Conservation (phyloP, 1,140 invertebrate species). For the Latrodectus geometricus region DNA sequence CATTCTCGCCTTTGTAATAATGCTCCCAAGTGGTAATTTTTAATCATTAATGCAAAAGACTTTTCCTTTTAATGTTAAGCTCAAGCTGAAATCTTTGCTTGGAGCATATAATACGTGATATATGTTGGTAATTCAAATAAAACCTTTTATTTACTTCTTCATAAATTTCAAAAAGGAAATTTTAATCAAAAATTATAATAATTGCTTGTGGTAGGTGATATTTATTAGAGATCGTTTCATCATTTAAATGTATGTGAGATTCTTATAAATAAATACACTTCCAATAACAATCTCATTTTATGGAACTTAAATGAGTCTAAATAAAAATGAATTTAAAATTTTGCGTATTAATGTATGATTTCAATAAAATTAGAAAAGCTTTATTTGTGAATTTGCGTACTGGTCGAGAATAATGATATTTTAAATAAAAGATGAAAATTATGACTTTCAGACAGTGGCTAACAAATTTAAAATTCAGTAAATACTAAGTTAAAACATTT, state of each 20-base stretch:
- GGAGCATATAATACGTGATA: slow-evolving; percentile 21
- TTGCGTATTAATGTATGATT: no score
- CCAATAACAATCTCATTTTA: no score
- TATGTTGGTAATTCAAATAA: slow-evolving; percentile 29
- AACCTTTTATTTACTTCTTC: neutral
- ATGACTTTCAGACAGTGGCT: no score
- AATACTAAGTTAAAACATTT: no score
- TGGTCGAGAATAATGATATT: no score
- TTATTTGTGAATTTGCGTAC: no score
- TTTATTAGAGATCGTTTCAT: neutral
- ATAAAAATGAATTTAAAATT: no score
- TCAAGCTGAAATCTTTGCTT: slow-evolving; percentile 4
- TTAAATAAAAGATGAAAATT: no score
- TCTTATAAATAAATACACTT: no score
- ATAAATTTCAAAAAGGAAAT: neutral
- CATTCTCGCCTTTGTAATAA: slow-evolving; percentile 14
- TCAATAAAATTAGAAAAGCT: no score
- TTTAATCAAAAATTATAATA: neutral
- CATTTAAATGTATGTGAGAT: neutral
- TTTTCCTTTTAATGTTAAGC: neutral
- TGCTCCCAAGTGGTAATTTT: slow-evolving; percentile 35
- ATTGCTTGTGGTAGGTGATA: neutral
- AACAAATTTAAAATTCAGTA: no score
- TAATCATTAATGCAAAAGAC: slow-evolving; percentile 31
- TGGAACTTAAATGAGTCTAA: no score